Percentiles rank a stretch among this genome's conserved stretches.
These are phyloP conservation scores for Yoshiicerus persimilis DNA, from an alignment of 1,140 invertebrate genomes.

Conservation along the genomic window DNA sequence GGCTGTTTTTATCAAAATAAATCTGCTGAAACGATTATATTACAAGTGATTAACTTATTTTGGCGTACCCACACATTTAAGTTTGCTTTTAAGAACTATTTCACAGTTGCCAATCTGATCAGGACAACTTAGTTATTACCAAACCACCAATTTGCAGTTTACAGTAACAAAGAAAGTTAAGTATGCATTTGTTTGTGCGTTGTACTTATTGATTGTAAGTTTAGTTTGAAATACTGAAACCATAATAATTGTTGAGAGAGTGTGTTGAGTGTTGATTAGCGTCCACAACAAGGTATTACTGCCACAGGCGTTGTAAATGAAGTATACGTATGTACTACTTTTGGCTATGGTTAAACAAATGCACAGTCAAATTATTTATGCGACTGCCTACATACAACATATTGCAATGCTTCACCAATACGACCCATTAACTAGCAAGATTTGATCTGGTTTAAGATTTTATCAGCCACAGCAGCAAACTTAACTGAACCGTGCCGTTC, in stretches of 20 bases:
- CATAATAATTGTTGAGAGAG: not conserved
- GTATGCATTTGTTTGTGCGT: not conserved
- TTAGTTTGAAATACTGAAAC: not conserved
- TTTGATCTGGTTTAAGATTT: constrained; percentile 10
- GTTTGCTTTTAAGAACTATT: too few relatives aligned
- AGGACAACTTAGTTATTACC: too few relatives aligned
- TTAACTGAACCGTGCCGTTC: not conserved
- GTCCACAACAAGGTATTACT: not conserved
- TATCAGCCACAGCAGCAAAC: not conserved
- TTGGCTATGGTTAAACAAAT: not conserved
- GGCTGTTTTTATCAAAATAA: too few relatives aligned
- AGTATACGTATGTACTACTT: not conserved
- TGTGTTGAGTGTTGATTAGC: not conserved
- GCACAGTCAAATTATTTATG: not conserved
- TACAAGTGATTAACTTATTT: too few relatives aligned
- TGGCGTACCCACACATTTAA: too few relatives aligned
- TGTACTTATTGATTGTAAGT: not conserved
- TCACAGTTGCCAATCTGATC: too few relatives aligned
- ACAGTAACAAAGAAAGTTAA: not conserved
- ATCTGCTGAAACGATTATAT: too few relatives aligned
- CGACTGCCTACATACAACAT: not conserved
- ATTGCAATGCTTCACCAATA: not conserved
- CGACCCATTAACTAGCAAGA: not conserved
- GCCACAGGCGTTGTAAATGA: not conserved
- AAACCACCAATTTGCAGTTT: not conserved